These are phyloP conservation scores for Nephrotoma flavescens DNA, from an alignment of 2,888 invertebrate species.

Conservation along the genomic window DNA sequence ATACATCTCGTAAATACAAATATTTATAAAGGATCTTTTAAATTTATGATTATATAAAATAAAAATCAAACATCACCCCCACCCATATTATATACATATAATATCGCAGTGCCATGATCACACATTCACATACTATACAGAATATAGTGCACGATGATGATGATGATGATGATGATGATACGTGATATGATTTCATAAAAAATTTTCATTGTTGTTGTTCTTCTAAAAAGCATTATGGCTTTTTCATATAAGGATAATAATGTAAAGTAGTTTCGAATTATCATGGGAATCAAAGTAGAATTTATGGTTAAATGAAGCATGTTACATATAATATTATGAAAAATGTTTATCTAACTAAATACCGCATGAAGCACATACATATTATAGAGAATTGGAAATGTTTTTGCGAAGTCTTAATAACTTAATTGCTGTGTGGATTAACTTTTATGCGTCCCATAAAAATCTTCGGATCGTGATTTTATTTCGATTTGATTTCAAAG, in stretches of 20 bases:
- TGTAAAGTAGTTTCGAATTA: background rate
- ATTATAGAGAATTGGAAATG: background rate
- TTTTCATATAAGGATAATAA: background rate
- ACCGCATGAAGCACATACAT: too few species aligned
- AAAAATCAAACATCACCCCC: background rate
- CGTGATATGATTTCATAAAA: background rate
- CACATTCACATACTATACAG: background rate
- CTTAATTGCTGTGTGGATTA: background rate
- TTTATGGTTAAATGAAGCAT: background rate
- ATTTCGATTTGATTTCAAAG: background rate
- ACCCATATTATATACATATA: background rate
- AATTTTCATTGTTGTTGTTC: background rate
- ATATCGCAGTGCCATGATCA: background rate
- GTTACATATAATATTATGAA: background rate
- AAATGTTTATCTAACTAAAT: too few species aligned
- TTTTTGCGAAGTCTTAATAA: background rate
- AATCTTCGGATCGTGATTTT: background rate
- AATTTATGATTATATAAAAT: background rate
- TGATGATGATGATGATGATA: background rate
- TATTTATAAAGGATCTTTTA: background rate
- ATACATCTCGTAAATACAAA: background rate
- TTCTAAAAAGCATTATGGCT: background rate
- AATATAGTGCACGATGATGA: background rate
- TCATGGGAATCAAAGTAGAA: background rate
- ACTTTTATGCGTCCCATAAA: background rate